phyloP scores from a whole-genome alignment of 2,888 invertebrate genomes.

The Sphaerolaimus hirsutus region DNA sequence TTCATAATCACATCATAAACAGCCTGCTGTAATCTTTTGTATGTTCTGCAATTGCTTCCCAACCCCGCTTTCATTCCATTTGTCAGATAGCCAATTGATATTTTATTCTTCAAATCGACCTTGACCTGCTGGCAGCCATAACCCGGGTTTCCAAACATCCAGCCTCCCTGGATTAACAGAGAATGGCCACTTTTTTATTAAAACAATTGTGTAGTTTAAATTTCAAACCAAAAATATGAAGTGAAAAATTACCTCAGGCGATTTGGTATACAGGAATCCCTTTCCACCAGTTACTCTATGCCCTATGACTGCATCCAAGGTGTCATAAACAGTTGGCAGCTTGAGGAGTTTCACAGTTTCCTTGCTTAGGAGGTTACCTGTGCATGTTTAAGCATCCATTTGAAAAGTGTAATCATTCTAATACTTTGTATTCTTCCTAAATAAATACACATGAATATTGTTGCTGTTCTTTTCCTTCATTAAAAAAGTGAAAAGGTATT shows the following conservation, averaged over 20 bases:
- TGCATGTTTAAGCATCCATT: too few relatives aligned
- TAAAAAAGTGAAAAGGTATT: too few relatives aligned
- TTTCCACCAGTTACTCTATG: neutral
- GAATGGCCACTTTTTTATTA: neutral
- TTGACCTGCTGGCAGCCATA: slow-evolving; percentile 24
- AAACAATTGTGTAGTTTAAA: too few relatives aligned
- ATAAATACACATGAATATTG: too few relatives aligned
- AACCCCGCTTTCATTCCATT: slow-evolving; percentile 8
- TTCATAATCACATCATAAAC: neutral
- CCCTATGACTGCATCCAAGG: neutral
- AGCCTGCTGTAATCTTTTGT: neutral
- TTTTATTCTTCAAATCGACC: slow-evolving; percentile 16
- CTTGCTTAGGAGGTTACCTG: neutral
- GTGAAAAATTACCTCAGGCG: too few relatives aligned
- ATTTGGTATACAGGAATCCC: neutral
- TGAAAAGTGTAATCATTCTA: too few relatives aligned
- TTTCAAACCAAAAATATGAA: too few relatives aligned
- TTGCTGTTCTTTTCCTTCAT: too few relatives aligned
- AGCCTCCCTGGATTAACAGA: neutral
- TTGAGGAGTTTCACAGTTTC: neutral
- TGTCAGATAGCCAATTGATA: slow-evolving; percentile 24
- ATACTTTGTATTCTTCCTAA: too few relatives aligned
- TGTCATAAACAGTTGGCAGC: neutral
- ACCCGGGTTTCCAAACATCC: slow-evolving; percentile 20
- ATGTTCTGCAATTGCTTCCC: neutral